Conservation (phyloP, 92 coral and sea anemone species). For the Diadumene lineata region DNA sequence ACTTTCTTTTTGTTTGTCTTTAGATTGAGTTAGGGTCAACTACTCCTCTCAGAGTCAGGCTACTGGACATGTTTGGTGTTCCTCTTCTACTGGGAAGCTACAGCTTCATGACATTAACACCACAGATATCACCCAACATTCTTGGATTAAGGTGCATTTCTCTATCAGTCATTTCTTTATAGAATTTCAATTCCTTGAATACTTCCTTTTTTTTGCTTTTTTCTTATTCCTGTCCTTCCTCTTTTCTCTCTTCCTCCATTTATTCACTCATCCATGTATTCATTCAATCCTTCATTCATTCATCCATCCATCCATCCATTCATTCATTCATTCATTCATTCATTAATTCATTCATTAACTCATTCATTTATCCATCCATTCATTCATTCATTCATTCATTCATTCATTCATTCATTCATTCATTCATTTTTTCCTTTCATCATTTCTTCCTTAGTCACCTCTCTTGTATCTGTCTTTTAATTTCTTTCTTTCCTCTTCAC, state of each 20-base stretch:
- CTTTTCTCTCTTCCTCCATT: not conserved
- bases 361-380: not conserved
- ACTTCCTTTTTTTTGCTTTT: not conserved
- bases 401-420: not conserved
- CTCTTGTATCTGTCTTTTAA: too few species aligned
- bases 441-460: conserved; percentile 1
- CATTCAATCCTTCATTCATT: not conserved
- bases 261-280: not conserved
- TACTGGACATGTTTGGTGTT: conserved; percentile 78
- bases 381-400: conserved; percentile 11
- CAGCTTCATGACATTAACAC: conserved; percentile 64
- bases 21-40: conserved; percentile 90
- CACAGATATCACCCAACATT: conserved; percentile 83
- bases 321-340: conserved; percentile 4
- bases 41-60: conserved; percentile 64
- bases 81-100: conserved; percentile 71
- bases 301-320: not conserved
- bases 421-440: conserved; percentile 16
- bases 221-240: not conserved
- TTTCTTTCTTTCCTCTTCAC: too few species aligned
- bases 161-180: not conserved
- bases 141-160: conserved; percentile 72
- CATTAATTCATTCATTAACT: not conserved
- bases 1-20: not conserved
- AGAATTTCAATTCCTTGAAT: too few species aligned